Evolutionary conservation across 2,888 invertebrate species (phyloP).

Genomic region (Epinotia demarniana): DNA sequence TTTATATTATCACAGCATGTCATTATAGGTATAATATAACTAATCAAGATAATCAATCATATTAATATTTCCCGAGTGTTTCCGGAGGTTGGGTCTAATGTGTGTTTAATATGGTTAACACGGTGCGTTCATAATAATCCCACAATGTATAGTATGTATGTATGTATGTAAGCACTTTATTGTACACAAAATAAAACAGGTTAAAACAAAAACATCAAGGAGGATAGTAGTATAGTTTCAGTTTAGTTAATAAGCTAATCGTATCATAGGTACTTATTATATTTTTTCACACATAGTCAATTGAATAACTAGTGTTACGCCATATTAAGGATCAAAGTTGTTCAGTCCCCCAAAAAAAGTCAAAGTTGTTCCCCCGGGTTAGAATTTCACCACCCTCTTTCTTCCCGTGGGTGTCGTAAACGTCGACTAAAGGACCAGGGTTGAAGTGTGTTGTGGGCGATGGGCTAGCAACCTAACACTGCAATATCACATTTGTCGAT

Average conservation of each 20-base stretch:
- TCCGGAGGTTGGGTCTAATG: background rate
- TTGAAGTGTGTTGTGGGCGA: too few species aligned
- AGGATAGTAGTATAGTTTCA: background rate
- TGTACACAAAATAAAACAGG: too few species aligned
- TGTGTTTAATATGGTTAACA: background rate
- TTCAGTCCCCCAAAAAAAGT: too few species aligned
- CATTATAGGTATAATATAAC: background rate
- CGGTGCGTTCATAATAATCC: background rate
- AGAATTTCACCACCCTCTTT: too few species aligned
- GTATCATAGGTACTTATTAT: too few species aligned
- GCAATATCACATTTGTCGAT: too few species aligned
- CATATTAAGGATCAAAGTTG: background rate
- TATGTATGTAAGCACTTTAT: too few species aligned
- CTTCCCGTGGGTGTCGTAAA: too few species aligned
- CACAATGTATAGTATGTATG: background rate
- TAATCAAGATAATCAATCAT: background rate
- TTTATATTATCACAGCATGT: background rate
- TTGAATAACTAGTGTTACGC: background rate
- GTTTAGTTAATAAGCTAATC: background rate
- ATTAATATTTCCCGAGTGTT: background rate
- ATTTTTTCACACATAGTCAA: background rate
- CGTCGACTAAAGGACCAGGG: too few species aligned
- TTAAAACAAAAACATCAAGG: too few species aligned
- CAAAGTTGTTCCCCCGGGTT: too few species aligned
- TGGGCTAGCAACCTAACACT: too few species aligned